Base-by-base conservation (phyloP, 1,140 invertebrate genomes). In the Heterodera carotae region DNA sequence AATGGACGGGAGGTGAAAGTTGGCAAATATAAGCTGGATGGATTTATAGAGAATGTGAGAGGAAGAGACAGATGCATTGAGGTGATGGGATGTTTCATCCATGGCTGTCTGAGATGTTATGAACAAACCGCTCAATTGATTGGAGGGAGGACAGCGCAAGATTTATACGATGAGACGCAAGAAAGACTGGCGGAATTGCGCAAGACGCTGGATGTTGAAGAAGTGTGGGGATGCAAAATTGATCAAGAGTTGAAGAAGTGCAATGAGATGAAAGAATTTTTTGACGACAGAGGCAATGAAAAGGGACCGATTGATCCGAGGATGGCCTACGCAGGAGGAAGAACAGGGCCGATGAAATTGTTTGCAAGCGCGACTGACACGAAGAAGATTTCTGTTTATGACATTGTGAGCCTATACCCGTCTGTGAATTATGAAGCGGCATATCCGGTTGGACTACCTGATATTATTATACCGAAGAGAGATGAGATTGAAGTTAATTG, bases 361-460 rank as follows among this genome's bases (percentile, higher is more conserved):
- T 53, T 18, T 18, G 48, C 48, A 22, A 53, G 22, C 4, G 12
- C 6, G 1, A 18, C 12, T 53, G 48, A 53, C 12, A 53, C 0
- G 48, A 53, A 53, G 12, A 53, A 53, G 12, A 53, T 53, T 53
- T 18, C 12, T 0, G 48, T 53, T 22, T 66, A 31, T 29, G 62
- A 66, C 25, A 66, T 66, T 66, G 62, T 66, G 62, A 31, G 27
- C 10, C 25, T 66, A 10, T 66, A 66, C 22, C 62, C 62, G 33
- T 15, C 27, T 18, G 62, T 66, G 4, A 66, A 66, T 29, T 66
- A 31, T 18, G 62, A 12, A 18, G 12, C 27, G 12, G 33, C 33
- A n/a, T 66, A 66, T 4, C 62, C 62, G 62, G 22, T 27, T 12
- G 1, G 62, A 29, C 10, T 66, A 0, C 62, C 62, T 1, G 27